Percentiles rank a stretch among this genome's conserved stretches.
phyloP scores from a whole-genome alignment of 2,797 vertebrate genomes.

The Enteromius fasciolatus region DNA sequence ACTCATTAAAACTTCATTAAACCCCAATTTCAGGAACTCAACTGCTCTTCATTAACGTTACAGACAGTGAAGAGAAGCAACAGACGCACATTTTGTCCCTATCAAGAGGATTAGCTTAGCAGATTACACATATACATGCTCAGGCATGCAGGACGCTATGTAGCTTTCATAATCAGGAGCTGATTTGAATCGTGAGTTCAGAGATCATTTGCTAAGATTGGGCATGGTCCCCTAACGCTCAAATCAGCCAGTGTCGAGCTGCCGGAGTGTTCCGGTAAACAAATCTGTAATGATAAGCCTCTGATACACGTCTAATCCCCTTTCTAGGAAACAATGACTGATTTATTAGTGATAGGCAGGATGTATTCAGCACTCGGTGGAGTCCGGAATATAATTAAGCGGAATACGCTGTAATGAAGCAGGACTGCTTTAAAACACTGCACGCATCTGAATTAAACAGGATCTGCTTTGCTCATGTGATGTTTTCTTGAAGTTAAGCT shows the following conservation, averaged over 20 bases:
- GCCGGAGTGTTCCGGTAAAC: constrained; percentile 49
- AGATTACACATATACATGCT: constrained; percentile 27
- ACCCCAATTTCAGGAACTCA: constrained; percentile 10
- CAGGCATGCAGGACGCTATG: constrained; percentile 27
- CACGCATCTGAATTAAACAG: constrained; percentile 21
- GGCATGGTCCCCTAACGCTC: constrained; percentile 14
- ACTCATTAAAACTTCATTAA: constrained; percentile 31
- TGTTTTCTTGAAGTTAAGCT: background rate
- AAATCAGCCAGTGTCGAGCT: constrained; percentile 46
- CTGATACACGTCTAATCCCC: constrained; percentile 52
- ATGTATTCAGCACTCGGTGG: constrained; percentile 21
- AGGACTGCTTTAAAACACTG: constrained; percentile 24
- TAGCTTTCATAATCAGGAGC: constrained; percentile 38
- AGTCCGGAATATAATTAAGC: constrained; percentile 35
- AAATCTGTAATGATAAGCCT: constrained; percentile 53
- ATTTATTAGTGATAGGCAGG: constrained; percentile 45
- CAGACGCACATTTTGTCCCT: constrained; percentile 25
- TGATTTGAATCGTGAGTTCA: constrained; percentile 40
- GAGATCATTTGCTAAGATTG: constrained; percentile 44
- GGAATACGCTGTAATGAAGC: constrained; percentile 30
- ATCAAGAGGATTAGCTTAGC: constrained; percentile 40
- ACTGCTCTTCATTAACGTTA: constrained; percentile 21
- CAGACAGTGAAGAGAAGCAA: constrained; percentile 10
- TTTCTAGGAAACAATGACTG: constrained; percentile 43
- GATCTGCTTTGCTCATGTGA: constrained; percentile 9